Base-by-base conservation (phyloP, 2,797 vertebrate species). In the Astyanax mexicanus region DNA sequence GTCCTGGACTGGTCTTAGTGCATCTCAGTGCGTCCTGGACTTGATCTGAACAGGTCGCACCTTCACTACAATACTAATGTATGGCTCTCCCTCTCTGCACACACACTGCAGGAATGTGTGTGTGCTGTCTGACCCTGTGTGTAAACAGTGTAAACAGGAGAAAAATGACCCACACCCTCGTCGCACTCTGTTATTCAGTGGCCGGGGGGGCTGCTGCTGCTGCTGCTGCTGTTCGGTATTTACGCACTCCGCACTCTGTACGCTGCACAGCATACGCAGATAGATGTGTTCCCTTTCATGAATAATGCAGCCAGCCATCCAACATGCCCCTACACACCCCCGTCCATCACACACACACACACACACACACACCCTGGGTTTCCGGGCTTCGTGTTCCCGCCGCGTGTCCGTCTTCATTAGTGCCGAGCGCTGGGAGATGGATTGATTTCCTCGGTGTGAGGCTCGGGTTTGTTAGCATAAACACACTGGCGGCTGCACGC, bases 371-470 rank as follows among this genome's bases (percentile, higher is more conserved):
- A 19, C 42, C 7, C 64, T 55, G 21, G n/a, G n/a, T n/a, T n/a
- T n/a, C n/a, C n/a, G n/a, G n/a, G n/a, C n/a, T n/a, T n/a, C n/a
- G n/a, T n/a, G n/a, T n/a, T n/a, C 64, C 49, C 70, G 40, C 62
- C 61, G 35, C 10, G 62, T 77, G 83, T 85, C 86, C 86, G 64
- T 90, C 87, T 84, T 83, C 83, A 88, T 91, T 86, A 85, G 76
- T 62, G 17, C 45, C 64, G 65, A 69, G 70, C 15, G 38, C 11
- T 72, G 74, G 74, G 77, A 60, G 81, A 80, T 67, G 37, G 83
- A 72, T 74, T 69, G 80, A 83, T 86, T 83, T 78, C 67, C 79
- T 77, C 49, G 52, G 69, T 54, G 76, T 77, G 61, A 75, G 75
- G 47, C 27, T 19, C 23, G n/a, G 45, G 44, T 57, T 65, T 55